Evolutionary conservation across 2,888 invertebrate genomes (phyloP).

Genomic region (Pteria penguin): DNA sequence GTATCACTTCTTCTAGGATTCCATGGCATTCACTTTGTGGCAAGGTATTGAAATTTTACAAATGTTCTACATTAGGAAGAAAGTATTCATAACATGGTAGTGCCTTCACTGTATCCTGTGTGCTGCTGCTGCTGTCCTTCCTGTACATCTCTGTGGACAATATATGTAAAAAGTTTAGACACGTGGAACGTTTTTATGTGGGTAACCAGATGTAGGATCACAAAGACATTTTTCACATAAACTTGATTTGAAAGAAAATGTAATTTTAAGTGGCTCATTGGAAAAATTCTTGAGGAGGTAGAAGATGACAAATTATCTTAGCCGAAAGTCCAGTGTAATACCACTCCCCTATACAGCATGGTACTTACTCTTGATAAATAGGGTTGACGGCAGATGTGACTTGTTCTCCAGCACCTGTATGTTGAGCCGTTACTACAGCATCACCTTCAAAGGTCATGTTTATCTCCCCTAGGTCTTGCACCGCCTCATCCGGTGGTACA

Average conservation of each 20-base stretch:
- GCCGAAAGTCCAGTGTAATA: too few species aligned
- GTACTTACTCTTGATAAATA: conserved; percentile 65
- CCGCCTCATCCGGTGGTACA: conserved; percentile 59
- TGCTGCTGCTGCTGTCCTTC: conserved; percentile 1
- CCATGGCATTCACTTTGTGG: too few species aligned
- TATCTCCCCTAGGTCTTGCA: conserved; percentile 48
- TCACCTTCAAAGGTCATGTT: conserved; percentile 56
- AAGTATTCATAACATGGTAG: conserved; percentile 35
- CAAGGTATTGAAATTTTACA: not conserved
- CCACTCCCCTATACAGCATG: too few species aligned
- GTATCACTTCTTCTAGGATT: too few species aligned
- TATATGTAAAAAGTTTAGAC: too few species aligned
- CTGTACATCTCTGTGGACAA: conserved; percentile 43
- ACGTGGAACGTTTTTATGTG: too few species aligned
- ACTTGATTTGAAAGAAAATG: too few species aligned
- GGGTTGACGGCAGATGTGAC: conserved; percentile 64
- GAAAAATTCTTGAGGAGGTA: too few species aligned
- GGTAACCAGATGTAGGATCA: too few species aligned
- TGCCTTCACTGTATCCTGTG: conserved; percentile 24
- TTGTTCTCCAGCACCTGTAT: conserved; percentile 50
- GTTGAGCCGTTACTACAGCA: conserved; percentile 48
- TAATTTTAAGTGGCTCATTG: too few species aligned
- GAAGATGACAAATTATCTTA: too few species aligned
- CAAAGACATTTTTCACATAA: too few species aligned
- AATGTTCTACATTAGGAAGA: not conserved